phyloP scores from a whole-genome alignment of 2,797 vertebrate genomes.

The Aeoliscus strigatus region DNA sequence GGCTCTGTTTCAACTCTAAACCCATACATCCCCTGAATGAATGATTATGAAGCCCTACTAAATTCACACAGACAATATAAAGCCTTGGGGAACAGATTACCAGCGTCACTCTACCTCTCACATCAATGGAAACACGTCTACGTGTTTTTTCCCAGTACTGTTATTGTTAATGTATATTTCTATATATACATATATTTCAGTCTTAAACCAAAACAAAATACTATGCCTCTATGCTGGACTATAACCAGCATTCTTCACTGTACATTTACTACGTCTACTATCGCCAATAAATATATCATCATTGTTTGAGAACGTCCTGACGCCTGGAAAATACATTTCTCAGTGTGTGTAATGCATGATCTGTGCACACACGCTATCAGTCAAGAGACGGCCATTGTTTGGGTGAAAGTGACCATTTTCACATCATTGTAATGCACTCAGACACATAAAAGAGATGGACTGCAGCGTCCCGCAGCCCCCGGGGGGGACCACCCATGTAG shows the following conservation, averaged over 20 bases:
- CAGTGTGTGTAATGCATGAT: slow-evolving; percentile 7
- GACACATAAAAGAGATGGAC: slow-evolving; percentile 59
- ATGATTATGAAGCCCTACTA: slow-evolving; percentile 69
- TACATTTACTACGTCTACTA: no score
- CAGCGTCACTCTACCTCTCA: slow-evolving; percentile 27
- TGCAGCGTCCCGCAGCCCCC: slow-evolving; percentile 32
- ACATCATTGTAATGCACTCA: slow-evolving; percentile 58
- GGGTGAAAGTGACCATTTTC: slow-evolving; percentile 48
- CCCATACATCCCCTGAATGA: slow-evolving; percentile 72
- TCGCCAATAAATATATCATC: no score
- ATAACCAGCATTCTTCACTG: no score
- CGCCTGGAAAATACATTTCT: slow-evolving; percentile 5
- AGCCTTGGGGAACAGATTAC: slow-evolving; percentile 50
- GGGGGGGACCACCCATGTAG: slow-evolving; percentile 63
- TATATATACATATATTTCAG: no score
- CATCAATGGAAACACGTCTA: no score
- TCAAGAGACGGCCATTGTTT: slow-evolving; percentile 40
- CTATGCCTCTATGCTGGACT: no score
- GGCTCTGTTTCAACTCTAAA: slow-evolving; percentile 65
- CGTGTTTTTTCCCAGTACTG: no score
- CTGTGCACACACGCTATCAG: slow-evolving; percentile 37
- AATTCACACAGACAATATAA: slow-evolving; percentile 63
- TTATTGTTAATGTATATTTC: no score
- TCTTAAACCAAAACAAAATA: no score
- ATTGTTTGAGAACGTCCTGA: not conserved